Evolutionary conservation across 1,140 invertebrate species (phyloP), one percentile per base, ranked within the genome.

Genomic region (Pogonomyrmex barbatus): DNA sequence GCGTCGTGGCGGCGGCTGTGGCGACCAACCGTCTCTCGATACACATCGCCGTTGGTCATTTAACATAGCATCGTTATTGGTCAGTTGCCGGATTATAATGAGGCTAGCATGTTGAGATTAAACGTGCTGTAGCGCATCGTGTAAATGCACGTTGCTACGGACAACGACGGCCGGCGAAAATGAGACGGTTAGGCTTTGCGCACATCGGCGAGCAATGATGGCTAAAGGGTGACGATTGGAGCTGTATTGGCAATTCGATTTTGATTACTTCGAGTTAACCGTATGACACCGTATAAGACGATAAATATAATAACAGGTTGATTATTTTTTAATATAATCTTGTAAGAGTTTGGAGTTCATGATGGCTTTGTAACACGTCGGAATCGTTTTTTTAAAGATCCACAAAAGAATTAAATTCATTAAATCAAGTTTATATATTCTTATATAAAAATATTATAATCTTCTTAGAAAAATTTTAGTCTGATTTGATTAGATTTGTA

Each of bases 61-160:
- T 87, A 89, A 89, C 71, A 45, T 45, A 58, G 62, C 83, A 42
- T 87, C 73, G 65, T 90, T 89, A 89, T 81, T 85, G 85, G 89
- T 75, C 85, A 89, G 56, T 71, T 60, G 52, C 60, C 39, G 88
- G 85, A 85, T 90, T 87, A 89, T 90, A 90, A 89, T 89, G 85
- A 87, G 79, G 14, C 56, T 60, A 63, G 60, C 85, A 70, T 75
- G 75, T 87, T 45, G 85, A 75, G 88, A 90, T 90, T 89, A 90
- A 89, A 84, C 62, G 78, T 58, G 76, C 60, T 62, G 67, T 33
- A 14, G 39, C 47, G 2, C 39, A 24, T 54, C 39, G 50, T 70
- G 85, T 63, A 76, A 86, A 76, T 47, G 71, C 36, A 33, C 24
- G 4, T 73, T 33, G 54, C 39, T 12, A 42, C 78, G 63, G n/a